phyloP scores from a whole-genome alignment of 2,888 invertebrate species.

The Cloeon dipterum region DNA sequence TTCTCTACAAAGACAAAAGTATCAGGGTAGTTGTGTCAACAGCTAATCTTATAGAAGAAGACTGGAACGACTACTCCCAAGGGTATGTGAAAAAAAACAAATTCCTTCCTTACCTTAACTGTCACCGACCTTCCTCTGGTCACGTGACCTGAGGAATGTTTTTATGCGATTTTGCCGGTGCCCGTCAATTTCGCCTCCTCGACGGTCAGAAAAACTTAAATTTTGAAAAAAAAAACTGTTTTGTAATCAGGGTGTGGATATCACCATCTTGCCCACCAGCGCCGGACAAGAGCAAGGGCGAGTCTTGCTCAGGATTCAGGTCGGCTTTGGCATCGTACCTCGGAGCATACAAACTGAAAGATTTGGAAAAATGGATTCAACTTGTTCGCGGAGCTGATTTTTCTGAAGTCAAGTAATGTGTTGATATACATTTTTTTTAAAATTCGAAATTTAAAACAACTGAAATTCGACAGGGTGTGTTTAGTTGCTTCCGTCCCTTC shows the following conservation, averaged over 20 bases:
- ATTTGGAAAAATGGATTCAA: constrained; percentile 47
- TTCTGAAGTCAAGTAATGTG: constrained; percentile 46
- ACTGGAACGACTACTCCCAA: constrained; percentile 89
- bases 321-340: constrained; percentile 52
- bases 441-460: not conserved
- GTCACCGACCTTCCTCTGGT: too few relatives aligned
- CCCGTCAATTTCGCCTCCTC: too few relatives aligned
- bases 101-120: too few relatives aligned
- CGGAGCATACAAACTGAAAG: constrained; percentile 40
- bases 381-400: constrained; percentile 59
- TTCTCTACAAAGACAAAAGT: constrained; percentile 60
- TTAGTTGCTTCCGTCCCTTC: constrained; percentile 73
- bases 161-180: too few relatives aligned
- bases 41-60: constrained; percentile 72
- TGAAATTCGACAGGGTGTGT: constrained; percentile 38
- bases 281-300: constrained; percentile 35
- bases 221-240: constrained; percentile 6
- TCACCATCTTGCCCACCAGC: constrained; percentile 54
- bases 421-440: not conserved
- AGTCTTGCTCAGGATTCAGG: constrained; percentile 69
- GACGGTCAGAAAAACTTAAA: too few relatives aligned
- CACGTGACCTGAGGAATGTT: too few relatives aligned
- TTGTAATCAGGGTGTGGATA: constrained; percentile 56
- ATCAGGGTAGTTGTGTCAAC: constrained; percentile 73
- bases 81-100: constrained; percentile 28